Evolutionary conservation across 2,888 invertebrate species (phyloP), one percentile per base, ranked within the genome.

Genomic region (Exephanes ischioxanthus): DNA sequence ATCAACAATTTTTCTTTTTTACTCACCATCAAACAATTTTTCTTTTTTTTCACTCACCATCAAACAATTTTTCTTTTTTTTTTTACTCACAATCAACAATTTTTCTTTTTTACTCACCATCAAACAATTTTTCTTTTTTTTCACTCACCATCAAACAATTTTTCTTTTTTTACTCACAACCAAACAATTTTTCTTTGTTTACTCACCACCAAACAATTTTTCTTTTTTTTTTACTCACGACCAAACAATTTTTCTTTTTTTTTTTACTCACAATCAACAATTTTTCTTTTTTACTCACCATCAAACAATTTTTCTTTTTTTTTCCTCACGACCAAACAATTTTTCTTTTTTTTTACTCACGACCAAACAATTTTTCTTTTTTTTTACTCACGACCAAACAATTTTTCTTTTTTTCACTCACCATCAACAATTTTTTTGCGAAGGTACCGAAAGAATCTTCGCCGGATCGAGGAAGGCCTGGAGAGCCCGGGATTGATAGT

Each of bases 401-500:
- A 48, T 22, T 33, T 80, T 26, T 26, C 26, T 2, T 26, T 26
- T 26, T 26, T 26, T 26, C 0, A 26, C 26, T 26, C 26, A 26
- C 2, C 0, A 2, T 26, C 26, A 26, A 26, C 2, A 26, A 26
- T 26, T 33, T 80, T 78, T 78, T 73, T 71, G 80, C 67, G 86
- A 94, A 99, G 98, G 93, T 98, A 98, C 94, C 97, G 97, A 88
- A 98, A 97, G 91, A 96, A 97, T 93, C 95, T 97, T 93, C 96
- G 97, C 93, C 96, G 97, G 88, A 94, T 96, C 75, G 97, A 97
- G 91, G 97, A 98, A 93, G 97, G 97, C 85, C 94, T 97, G 88
- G 96, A 96, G 83, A 95, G 96, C 87, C 94, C 95, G 53, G 95
- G 96, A n/a, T 96, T 96, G 41, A 96, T 97, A 92, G 97, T 98